phyloP scores from a whole-genome alignment of 2,888 invertebrate species.

The Metacarcinus magister region DNA sequence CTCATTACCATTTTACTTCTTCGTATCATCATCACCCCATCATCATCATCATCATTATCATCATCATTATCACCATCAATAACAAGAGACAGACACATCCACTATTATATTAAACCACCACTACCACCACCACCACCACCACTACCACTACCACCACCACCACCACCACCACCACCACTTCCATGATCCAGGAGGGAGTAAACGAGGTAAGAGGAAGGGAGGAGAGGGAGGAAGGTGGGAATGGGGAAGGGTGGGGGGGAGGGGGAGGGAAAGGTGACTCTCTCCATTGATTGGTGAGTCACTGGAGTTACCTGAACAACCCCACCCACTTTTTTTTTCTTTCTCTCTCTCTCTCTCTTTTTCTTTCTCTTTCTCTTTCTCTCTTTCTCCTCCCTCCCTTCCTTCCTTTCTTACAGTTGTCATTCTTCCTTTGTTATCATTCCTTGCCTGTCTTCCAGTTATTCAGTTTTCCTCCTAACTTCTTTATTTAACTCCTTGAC shows the following conservation, averaged over 20 bases:
- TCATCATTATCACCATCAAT: background rate
- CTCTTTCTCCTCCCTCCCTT: background rate
- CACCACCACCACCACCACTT: background rate
- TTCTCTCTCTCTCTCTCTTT: background rate
- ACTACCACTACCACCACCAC: background rate
- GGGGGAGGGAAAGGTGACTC: constrained; percentile 4
- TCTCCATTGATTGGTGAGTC: constrained; percentile 45
- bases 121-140: background rate
- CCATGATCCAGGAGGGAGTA: background rate
- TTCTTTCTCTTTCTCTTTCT: background rate
- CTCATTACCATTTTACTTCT: background rate
- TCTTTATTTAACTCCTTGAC: background rate
- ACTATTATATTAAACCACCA: background rate
- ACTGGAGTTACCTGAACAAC: background rate
- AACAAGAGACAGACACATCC: too few relatives aligned
- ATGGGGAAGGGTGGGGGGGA: constrained; percentile 5
- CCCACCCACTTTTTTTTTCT: background rate
- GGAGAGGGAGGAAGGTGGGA: background rate
- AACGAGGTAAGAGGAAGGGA: background rate
- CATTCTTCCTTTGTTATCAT: background rate
- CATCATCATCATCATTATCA: background rate
- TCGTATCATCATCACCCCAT: background rate
- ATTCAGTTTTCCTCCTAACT: background rate
- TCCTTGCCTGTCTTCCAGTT: background rate
- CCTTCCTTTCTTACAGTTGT: background rate